Evolutionary conservation across 2,888 invertebrate species (phyloP).

Genomic region (Lordiphosa fenestrarum): DNA sequence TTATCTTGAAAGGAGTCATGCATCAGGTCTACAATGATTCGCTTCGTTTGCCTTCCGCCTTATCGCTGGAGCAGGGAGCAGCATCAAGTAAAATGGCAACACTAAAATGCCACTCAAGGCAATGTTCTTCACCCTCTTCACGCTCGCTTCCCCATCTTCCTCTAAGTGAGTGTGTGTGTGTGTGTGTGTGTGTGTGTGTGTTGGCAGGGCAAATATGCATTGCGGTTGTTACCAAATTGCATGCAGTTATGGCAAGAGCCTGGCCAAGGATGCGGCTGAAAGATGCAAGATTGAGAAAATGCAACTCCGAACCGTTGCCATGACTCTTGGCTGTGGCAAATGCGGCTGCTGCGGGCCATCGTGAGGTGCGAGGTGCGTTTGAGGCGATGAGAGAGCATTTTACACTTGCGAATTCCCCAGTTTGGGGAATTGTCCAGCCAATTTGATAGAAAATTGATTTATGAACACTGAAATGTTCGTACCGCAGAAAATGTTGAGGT

Average conservation of each 20-base stretch:
- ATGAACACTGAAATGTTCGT: too few species aligned
- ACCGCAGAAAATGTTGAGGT: too few species aligned
- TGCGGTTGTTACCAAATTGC: conserved; percentile 69
- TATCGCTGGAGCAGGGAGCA: conserved; percentile 21
- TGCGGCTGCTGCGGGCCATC: background rate
- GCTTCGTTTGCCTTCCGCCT: conserved; percentile 41
- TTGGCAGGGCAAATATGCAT: conserved; percentile 59
- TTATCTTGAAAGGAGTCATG: background rate
- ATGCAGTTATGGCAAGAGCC: conserved; percentile 60
- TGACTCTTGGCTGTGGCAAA: background rate
- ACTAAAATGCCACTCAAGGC: conserved; percentile 69
- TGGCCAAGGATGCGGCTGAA: conserved; percentile 35
- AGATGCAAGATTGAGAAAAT: conserved; percentile 31
- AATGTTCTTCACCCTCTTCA: conserved; percentile 13
- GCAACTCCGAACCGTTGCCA: conserved; percentile 15
- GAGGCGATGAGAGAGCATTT: conserved; percentile 30
- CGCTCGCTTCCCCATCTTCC: background rate
- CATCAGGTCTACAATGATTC: conserved; percentile 51
- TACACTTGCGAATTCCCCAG: conserved; percentile 26
- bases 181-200: conserved; percentile 18
- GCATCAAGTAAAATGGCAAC: conserved; percentile 46
- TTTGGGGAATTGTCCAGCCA: conserved; percentile 25
- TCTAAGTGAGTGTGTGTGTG: conserved; percentile 6
- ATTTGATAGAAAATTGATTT: conserved; percentile 13
- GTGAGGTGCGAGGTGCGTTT: conserved; percentile 39